phyloP scores from a whole-genome alignment of 2,888 invertebrate genomes.

The Colostygia pectinataria region DNA sequence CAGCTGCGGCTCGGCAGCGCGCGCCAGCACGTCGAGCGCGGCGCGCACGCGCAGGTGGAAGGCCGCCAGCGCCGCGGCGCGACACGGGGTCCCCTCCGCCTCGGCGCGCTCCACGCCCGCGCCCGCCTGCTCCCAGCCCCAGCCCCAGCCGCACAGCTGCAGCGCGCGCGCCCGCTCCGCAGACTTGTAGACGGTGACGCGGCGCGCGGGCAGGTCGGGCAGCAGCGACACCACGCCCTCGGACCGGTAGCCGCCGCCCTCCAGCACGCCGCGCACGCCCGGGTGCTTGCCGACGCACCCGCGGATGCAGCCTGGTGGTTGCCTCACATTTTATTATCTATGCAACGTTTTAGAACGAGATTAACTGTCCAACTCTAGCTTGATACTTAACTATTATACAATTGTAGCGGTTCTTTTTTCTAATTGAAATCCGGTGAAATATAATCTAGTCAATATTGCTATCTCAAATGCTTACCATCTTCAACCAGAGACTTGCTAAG shows the following conservation, averaged over 20 bases:
- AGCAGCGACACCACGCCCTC: constrained; percentile 84
- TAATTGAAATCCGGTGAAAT: too few species aligned
- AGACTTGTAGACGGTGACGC: constrained; percentile 65
- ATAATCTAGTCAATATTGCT: too few species aligned
- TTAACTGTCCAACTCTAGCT: too few species aligned
- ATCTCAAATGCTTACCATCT: too few species aligned
- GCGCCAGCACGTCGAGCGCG: constrained; percentile 93
- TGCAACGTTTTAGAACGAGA: too few species aligned
- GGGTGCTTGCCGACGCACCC: constrained; percentile 85
- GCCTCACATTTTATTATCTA: too few species aligned
- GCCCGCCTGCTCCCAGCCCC: constrained; percentile 86
- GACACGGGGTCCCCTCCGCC: constrained; percentile 86
- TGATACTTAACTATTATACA: too few species aligned
- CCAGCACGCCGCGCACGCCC: constrained; percentile 83
- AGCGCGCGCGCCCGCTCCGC: constrained; percentile 91
- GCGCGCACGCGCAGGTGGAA: constrained; percentile 93
- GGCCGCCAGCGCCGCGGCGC: constrained; percentile 95
- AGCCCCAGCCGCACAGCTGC: constrained; percentile 95
- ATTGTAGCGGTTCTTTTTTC: too few species aligned
- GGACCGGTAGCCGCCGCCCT: constrained; percentile 80
- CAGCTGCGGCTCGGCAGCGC: constrained; percentile 78
- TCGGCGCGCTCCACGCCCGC: constrained; percentile 85
- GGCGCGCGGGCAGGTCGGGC: constrained; percentile 84
- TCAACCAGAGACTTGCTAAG: constrained; percentile 87
- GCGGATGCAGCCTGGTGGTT: constrained; percentile 80